Conservation (phyloP, 2,888 invertebrate genomes). For the Idaea dimidiata region DNA sequence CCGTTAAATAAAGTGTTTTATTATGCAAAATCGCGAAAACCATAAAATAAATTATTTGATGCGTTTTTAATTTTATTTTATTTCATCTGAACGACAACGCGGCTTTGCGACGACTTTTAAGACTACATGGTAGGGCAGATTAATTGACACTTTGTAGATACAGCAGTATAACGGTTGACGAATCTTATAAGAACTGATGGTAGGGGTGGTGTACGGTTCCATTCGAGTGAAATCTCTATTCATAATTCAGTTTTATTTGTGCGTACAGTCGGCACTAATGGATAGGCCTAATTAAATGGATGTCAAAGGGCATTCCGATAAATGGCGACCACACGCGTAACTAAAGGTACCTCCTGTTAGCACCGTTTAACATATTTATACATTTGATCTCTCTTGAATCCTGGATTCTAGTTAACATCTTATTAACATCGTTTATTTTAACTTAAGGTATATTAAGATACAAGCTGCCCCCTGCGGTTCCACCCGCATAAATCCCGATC, state of each 20-base stretch:
- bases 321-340: conserved; percentile 16
- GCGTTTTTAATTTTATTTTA: too few species aligned
- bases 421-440: conserved; percentile 16
- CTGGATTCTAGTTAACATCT: conserved; percentile 42
- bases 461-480: too few species aligned
- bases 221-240: conserved; percentile 32
- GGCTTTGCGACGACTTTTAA: too few species aligned
- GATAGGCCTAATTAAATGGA: conserved; percentile 61
- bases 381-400: conserved; percentile 43
- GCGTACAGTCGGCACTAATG: conserved; percentile 51
- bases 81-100: too few species aligned
- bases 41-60: too few species aligned
- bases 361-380: conserved; percentile 30
- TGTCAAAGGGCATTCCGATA: conserved; percentile 38
- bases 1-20: too few species aligned
- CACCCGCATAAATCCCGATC: too few species aligned
- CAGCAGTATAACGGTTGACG: neutral
- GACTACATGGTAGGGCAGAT: too few species aligned
- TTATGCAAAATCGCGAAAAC: too few species aligned
- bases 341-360: conserved; percentile 18
- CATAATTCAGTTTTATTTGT: conserved; percentile 58
- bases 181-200: neutral
- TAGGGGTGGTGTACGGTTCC: neutral
- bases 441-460: neutral
- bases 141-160: neutral